phyloP scores from a whole-genome alignment of 2,888 invertebrate species.

The Neria commutata region DNA sequence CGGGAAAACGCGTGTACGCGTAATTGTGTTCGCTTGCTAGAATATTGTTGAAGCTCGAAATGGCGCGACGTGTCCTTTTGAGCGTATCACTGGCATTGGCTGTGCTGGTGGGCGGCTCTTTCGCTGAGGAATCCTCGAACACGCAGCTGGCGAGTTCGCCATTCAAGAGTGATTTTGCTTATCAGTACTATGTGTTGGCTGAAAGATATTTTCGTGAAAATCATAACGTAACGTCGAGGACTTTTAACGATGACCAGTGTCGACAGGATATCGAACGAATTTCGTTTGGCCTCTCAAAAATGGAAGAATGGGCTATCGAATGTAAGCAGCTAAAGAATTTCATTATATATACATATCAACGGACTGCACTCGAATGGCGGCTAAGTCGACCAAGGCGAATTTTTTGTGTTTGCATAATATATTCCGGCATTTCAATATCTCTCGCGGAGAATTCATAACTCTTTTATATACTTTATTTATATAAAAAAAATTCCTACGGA shows the following conservation, averaged over 20 bases:
- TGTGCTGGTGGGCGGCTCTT: slow-evolving; percentile 29
- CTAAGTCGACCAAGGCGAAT: too few species aligned
- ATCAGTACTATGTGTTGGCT: slow-evolving; percentile 47
- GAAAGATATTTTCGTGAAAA: slow-evolving; percentile 19
- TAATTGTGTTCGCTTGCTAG: slow-evolving; percentile 11
- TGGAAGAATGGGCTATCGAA: slow-evolving; percentile 57
- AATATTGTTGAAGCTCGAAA: slow-evolving; percentile 19
- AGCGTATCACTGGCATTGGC: slow-evolving; percentile 34
- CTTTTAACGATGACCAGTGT: slow-evolving; percentile 38
- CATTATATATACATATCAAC: neutral
- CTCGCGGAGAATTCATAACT: too few species aligned
- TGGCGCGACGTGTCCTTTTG: slow-evolving; percentile 34
- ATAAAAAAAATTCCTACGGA: too few species aligned
- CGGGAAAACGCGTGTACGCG: slow-evolving; percentile 14
- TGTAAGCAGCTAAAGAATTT: slow-evolving; percentile 44
- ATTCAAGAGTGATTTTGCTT: slow-evolving; percentile 47
- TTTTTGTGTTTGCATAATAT: too few species aligned
- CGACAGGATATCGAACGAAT: slow-evolving; percentile 45
- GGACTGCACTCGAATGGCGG: too few species aligned
- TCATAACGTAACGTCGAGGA: slow-evolving; percentile 20
- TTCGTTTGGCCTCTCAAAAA: slow-evolving; percentile 40
- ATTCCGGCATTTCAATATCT: too few species aligned
- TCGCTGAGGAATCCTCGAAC: slow-evolving; percentile 16
- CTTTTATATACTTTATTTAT: too few species aligned
- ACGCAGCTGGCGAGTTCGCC: slow-evolving; percentile 25